A percentile compares a stretch with the other conserved stretches of the same genome.
phyloP scores from a whole-genome alignment of 2,888 invertebrate species.

The Leucophenga maculata region DNA sequence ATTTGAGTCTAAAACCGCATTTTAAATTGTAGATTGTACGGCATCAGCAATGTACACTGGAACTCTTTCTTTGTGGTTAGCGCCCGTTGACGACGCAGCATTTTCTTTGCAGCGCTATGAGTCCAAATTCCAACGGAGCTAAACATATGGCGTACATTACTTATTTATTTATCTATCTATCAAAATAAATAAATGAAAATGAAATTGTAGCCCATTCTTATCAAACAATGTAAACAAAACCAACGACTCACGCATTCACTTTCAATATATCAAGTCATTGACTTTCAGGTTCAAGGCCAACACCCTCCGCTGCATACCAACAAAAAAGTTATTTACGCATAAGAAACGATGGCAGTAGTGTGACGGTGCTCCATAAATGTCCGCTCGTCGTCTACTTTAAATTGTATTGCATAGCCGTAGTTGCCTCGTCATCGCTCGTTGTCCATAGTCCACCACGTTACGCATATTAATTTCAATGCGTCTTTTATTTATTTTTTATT shows the following conservation, averaged over 20 bases:
- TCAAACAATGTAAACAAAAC: background rate
- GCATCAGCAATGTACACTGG: constrained; percentile 36
- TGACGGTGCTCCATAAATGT: too few relatives aligned
- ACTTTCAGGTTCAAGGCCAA: constrained; percentile 61
- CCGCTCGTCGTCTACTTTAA: too few relatives aligned
- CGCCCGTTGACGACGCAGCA: too few relatives aligned
- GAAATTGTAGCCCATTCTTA: too few relatives aligned
- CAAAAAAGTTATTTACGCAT: background rate
- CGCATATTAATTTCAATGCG: constrained; percentile 54
- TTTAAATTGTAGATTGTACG: too few relatives aligned
- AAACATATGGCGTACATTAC: too few relatives aligned
- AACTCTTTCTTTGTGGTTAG: background rate
- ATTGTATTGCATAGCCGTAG: background rate
- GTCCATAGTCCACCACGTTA: constrained; percentile 28
- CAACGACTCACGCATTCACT: constrained; percentile 20
- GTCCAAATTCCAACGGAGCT: too few relatives aligned
- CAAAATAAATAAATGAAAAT: too few relatives aligned
- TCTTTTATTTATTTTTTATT: background rate
- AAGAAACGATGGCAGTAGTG: constrained; percentile 43
- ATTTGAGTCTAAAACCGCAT: too few relatives aligned
- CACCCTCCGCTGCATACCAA: background rate
- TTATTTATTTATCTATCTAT: too few relatives aligned
- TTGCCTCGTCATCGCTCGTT: constrained; percentile 9
- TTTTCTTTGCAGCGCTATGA: too few relatives aligned
- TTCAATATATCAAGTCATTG: constrained; percentile 49